Base-by-base conservation (phyloP, 2,888 invertebrate genomes). In the Tricholauxania praeusta region DNA sequence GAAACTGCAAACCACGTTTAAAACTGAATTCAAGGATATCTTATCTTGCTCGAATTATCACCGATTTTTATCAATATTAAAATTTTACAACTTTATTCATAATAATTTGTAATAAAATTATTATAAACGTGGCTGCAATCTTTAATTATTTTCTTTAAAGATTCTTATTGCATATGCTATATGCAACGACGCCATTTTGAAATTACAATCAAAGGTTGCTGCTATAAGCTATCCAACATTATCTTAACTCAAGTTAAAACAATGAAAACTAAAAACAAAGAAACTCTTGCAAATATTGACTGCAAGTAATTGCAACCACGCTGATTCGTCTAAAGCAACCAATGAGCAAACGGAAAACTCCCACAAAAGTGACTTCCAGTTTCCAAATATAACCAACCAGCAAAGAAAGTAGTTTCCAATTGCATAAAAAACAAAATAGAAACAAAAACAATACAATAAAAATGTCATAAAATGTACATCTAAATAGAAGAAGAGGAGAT, bases 361-460 rank as follows among this genome's bases (percentile, higher is more conserved):
- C 78, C 81, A 79, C 82, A 80, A 80, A 78, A 79, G 78, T 79
- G 81, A 80, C 78, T 82, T 80, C 80, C 81, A 82, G 81, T 51
- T 19, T 51, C 48, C 22, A 17, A 52, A 71, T 12, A 51, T 28
- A 60, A 52, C 65, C 72, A 67, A 72, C 72, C 66, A 59, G 48
- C 12, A 4, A 72, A 75, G 71, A 69, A 72, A 62, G 39, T 39
- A 53, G 7, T n/a, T 69, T 63, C 70, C 70, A 70, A 62, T 47
- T 70, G 70, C 70, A 70, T 55, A 63, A 65, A 22, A 28, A 51
- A 12, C 3, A 32, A 64, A 32, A 64, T 28, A n/a, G 8, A 49
- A 10, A 3, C n/a, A n/a, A 52, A 39, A 55, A 55, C 19, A 47
- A 17, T 39, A 12, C 39, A 67, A n/a, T 15, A 19, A 57, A 64